phyloP scores from a whole-genome alignment of 2,113 vertebrate species.

The Pithys albifrons region DNA sequence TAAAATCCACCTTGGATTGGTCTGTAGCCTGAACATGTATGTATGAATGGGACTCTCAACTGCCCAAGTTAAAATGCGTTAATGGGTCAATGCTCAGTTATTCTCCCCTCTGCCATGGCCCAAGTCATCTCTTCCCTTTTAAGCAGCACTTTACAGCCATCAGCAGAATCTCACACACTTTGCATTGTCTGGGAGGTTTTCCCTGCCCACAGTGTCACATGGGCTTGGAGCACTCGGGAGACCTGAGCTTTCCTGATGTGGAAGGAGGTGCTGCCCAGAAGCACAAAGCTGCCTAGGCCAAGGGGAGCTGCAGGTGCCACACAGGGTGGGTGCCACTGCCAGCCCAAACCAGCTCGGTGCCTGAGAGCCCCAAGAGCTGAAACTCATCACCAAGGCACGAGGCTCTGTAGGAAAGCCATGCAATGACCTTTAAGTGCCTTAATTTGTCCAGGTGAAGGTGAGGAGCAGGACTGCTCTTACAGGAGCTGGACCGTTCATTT shows the following conservation, averaged over 20 bases:
- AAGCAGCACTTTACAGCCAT: background rate
- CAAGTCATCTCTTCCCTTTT: background rate
- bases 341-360: background rate
- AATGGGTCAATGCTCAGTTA: background rate
- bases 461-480: background rate
- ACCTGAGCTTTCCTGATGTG: background rate
- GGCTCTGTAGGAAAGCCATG: background rate
- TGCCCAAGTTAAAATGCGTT: background rate
- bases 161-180: background rate
- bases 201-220: fast-evolving
- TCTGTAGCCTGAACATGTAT: fast-evolving
- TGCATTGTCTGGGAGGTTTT: background rate
- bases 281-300: too few relatives aligned
- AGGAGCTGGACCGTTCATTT: background rate
- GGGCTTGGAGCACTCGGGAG: background rate
- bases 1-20: background rate
- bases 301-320: fast-evolving
- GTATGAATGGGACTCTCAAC: background rate
- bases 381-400: background rate
- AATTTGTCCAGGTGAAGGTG: background rate
- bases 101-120: background rate
- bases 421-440: background rate
- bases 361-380: background rate
- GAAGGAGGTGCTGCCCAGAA: background rate
- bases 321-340: background rate